Percentiles rank a stretch among this genome's conserved stretches.
Evolutionary conservation across 2,113 vertebrate species (phyloP).

Genomic region (Halcyon senegalensis): DNA sequence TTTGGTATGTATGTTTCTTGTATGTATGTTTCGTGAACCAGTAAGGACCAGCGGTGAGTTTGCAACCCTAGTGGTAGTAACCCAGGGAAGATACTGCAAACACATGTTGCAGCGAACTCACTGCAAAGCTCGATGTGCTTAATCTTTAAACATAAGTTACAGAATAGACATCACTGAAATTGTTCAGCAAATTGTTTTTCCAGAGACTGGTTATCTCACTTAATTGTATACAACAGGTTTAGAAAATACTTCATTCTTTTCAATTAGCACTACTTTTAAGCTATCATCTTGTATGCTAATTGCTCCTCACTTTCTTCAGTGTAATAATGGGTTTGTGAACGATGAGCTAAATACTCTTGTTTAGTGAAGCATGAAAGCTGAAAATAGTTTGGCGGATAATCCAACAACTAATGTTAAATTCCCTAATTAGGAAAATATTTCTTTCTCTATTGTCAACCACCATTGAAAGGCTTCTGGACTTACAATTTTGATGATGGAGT

Average conservation of each 20-base stretch:
- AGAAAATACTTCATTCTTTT: slow-evolving; percentile 24
- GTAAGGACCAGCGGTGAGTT: not conserved
- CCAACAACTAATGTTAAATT: slow-evolving; percentile 10
- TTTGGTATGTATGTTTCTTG: not conserved
- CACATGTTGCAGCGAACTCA: not conserved
- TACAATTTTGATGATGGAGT: not conserved
- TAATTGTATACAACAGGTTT: slow-evolving; percentile 13
- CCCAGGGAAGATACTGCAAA: not conserved
- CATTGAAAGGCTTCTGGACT: not conserved
- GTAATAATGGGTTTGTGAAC: slow-evolving; percentile 60
- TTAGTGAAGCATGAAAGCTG: slow-evolving; percentile 59
- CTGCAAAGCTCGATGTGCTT: not conserved
- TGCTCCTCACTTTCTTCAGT: slow-evolving; percentile 54
- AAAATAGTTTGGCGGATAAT: slow-evolving; percentile 60
- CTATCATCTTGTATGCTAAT: slow-evolving; percentile 64
- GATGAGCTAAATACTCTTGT: slow-evolving; percentile 48
- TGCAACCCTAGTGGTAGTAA: fast-evolving
- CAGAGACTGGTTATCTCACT: slow-evolving; percentile 7
- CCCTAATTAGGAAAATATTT: not conserved
- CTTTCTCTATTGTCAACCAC: not conserved
- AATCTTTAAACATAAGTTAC: not conserved
- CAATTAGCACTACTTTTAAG: slow-evolving; percentile 56
- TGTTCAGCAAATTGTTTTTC: slow-evolving; percentile 25
- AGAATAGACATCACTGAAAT: slow-evolving; percentile 1
- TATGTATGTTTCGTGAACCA: not conserved